Evolutionary conservation across 2,888 invertebrate genomes (phyloP), one percentile per base, ranked within the genome.

Genomic region (Cryptosula pallasiana): DNA sequence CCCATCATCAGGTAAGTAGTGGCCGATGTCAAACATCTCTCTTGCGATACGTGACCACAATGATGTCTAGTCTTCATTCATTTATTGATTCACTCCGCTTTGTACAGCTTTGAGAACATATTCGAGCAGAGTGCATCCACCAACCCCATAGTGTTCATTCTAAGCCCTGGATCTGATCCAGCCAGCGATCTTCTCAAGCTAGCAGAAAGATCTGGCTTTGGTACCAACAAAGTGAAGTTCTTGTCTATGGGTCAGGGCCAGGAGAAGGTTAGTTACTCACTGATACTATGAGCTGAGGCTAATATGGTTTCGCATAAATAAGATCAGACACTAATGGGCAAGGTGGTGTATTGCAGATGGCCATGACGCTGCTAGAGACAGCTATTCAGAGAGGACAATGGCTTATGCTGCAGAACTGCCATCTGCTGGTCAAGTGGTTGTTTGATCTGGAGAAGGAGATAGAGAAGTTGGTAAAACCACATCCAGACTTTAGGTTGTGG

Each of bases 341-440:
- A 71, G 73, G 54, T n/a, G n/a, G n/a, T 45, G 9, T 45, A 45
- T 80, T 77, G 29, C 78, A 92, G 91, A 85, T 89, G 1, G 95
- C 95, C 84, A 27, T 85, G 29, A 81, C 81, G 73, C 78, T 84
- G n/a, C 76, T 85, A 71, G 85, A 86, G 76, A 83, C 83, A 23
- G 83, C 85, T 35, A 81, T 83, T 27, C 79, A 81, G 13, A 79
- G 85, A 81, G 95, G 95, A 0, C 91, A 92, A 79, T 95, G 95
- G 95, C 85, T 95, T 74, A 92, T 95, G 89, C 87, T 94, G 32
- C 95, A 95, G 87, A 95, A 95, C 86, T 95, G 94, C 75, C 95
- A 95, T 82, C 86, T 95, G 70, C 86, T 95, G 32, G 88, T 94
- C 13, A 87, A 88, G 1, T 95, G 95, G 86, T 88, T 94, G 2